Evolutionary conservation across 2,797 vertebrate species (phyloP), one percentile per base, ranked within the genome.

Genomic region (Martes flavigula): DNA sequence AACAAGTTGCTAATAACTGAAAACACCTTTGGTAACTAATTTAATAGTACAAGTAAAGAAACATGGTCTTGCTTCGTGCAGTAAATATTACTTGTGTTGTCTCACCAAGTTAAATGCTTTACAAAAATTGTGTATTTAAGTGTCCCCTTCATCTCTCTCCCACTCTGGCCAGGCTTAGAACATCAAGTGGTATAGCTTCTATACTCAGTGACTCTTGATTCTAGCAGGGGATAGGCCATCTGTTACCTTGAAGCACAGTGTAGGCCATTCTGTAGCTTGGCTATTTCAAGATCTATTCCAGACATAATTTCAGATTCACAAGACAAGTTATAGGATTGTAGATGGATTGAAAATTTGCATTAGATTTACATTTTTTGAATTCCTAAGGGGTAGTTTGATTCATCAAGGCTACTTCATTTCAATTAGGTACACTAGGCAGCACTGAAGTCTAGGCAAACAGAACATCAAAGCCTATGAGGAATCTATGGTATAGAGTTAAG

Each of bases 351-450:
- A 94, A 89, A 96, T 94, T 95, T 96, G 51, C 87, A 84, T 77
- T 91, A 64, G 15, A 83, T 91, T 97, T 90, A 90, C 81, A 75
- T 88, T 83, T 96, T 93, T 96, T 92, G 6, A 91, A 94, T 92
- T 96, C 66, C 92, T 92, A 40, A 83, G 81, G 48, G 70, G 48
- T 79, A 51, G 32, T 94, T 97, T 97, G 56, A 92, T 90, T 97
- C 90, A 83, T 95, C 51, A 87, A 7, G 23, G 27, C 82, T 85
- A 84, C 92, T 95, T 96, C 90, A 94, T 95, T 93, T 97, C 82
- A 97, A 27, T 96, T 96, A 89, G 38, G 66, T 79, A 56, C 40
- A 90, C 58, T 96, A 30, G 84, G 5, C 27, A 92, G 68, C 72
- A 62, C 27, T 96, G 20, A 93, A 94, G n/a, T 87, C 82, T 87